Conservation (phyloP, 2,113 vertebrate genomes). For the Polyodon spathula region DNA sequence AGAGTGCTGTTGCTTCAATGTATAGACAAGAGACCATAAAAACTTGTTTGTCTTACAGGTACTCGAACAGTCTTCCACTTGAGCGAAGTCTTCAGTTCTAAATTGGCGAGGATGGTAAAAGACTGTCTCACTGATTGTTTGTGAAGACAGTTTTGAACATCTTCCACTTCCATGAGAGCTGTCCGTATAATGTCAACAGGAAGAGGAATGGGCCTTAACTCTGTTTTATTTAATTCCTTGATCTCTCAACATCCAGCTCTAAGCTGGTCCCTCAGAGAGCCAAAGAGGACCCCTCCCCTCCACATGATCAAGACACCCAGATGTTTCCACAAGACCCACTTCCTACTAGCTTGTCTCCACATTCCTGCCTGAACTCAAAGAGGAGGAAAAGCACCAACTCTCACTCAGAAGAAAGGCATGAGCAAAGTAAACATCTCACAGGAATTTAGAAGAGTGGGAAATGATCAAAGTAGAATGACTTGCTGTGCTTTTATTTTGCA, state of each 20-base stretch:
- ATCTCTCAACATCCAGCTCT: neutral
- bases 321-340: conserved; percentile 22
- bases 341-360: conserved; percentile 13
- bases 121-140: too few species aligned
- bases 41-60: too few species aligned
- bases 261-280: neutral
- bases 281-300: neutral
- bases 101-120: too few species aligned
- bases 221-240: neutral
- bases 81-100: too few species aligned
- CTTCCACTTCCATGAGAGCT: neutral
- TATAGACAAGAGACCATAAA: too few species aligned
- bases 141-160: too few species aligned
- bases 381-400: conserved; percentile 6
- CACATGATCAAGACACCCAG: conserved; percentile 12
- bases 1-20: too few species aligned
- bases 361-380: conserved; percentile 20
- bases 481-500: too few species aligned
- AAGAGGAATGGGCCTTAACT: neutral
- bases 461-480: neutral
- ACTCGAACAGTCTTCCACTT: too few species aligned
- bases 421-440: conserved; percentile 18
- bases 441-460: neutral
- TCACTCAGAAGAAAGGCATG: conserved; percentile 13
- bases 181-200: neutral